Conservation (phyloP, 2,797 vertebrate species). For the Sebastes iracundus region DNA sequence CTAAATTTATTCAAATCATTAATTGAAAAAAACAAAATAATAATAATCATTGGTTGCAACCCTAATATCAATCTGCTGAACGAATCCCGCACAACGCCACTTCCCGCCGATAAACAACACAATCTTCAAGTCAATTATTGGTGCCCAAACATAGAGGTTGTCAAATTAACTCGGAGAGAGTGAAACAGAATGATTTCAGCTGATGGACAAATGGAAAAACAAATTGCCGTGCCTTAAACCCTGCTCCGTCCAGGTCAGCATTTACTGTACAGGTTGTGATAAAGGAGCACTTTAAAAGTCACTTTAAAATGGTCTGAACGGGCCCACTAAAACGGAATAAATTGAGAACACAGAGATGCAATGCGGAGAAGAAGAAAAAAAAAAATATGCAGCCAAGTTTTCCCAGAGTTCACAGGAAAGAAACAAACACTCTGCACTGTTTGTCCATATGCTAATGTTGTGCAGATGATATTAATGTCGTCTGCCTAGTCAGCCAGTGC, state of each 20-base stretch:
- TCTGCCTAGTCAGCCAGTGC: conserved; percentile 1
- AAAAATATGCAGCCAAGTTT: background rate
- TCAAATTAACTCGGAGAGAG: conserved; percentile 19
- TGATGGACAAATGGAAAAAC: conserved; percentile 31
- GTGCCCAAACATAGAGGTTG: background rate
- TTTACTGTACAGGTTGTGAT: conserved; percentile 40
- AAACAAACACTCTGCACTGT: conserved; percentile 6
- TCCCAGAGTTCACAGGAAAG: background rate
- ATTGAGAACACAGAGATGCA: background rate
- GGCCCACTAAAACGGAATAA: conserved; percentile 5
- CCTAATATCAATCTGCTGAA: background rate
- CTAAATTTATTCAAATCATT: background rate
- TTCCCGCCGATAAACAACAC: background rate
- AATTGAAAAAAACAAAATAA: background rate
- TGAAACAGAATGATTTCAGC: conserved; percentile 14
- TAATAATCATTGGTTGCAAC: background rate
- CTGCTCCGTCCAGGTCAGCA: conserved; percentile 43
- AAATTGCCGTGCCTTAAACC: conserved; percentile 38
- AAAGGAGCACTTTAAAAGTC: conserved; percentile 42
- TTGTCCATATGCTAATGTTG: conserved; percentile 30
- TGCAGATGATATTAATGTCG: conserved; percentile 39
- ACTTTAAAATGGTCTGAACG: conserved; percentile 30
- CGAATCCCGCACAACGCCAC: background rate
- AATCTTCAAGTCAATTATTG: conserved; percentile 2
- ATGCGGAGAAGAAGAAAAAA: background rate